Conservation (phyloP, 2,888 invertebrate genomes). For the Lacanobia wlatinum region DNA sequence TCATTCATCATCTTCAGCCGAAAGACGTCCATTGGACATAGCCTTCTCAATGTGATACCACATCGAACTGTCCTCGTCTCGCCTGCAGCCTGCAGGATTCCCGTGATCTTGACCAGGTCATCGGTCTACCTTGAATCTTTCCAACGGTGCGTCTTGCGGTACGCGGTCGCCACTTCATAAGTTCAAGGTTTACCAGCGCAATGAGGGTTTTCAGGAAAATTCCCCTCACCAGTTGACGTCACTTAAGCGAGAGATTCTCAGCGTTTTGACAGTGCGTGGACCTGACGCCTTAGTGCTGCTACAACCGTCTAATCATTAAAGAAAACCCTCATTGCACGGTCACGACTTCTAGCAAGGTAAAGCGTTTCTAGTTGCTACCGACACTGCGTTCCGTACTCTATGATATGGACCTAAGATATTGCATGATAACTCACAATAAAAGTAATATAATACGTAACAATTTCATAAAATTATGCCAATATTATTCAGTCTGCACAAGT, state of each 20-base stretch:
- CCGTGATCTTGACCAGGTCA: not conserved
- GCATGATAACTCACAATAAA: slow-evolving; percentile 49
- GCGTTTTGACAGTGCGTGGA: too few species aligned
- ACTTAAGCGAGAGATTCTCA: too few species aligned
- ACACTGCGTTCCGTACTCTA: not conserved
- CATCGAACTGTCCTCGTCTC: not conserved
- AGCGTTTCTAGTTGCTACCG: too few species aligned
- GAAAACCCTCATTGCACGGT: not conserved
- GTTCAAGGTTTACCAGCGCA: too few species aligned
- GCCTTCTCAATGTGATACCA: not conserved
- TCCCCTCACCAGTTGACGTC: too few species aligned
- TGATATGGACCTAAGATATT: slow-evolving; percentile 34
- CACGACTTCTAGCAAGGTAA: not conserved
- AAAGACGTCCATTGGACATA: too few species aligned
- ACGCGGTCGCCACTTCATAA: not conserved
- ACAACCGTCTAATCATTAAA: not conserved
- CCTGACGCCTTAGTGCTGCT: not conserved
- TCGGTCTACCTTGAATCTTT: not conserved
- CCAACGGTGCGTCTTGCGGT: not conserved
- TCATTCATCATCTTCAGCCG: too few species aligned
- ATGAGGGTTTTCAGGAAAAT: too few species aligned
- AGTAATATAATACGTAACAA: slow-evolving; percentile 54
- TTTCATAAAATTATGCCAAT: slow-evolving; percentile 57
- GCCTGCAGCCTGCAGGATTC: not conserved
- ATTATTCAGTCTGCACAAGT: slow-evolving; percentile 24